Conservation (phyloP, 2,797 vertebrate genomes). For the Adrianichthys oophorus region DNA sequence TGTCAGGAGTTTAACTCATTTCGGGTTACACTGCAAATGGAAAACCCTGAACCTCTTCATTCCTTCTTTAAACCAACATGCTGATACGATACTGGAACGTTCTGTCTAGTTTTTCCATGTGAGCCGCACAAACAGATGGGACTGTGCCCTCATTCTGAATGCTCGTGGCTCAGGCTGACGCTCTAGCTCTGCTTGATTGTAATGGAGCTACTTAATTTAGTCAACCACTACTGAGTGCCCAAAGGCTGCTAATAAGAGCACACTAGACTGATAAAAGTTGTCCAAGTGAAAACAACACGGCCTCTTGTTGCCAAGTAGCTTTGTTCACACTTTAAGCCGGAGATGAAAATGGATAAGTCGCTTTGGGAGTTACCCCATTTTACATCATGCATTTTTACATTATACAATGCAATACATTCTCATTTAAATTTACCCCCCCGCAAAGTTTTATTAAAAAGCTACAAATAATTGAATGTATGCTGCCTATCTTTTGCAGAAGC, state of each 20-base stretch:
- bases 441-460: no score
- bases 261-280: constrained; percentile 31
- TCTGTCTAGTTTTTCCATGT: constrained; percentile 26
- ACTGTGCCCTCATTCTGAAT: constrained; percentile 29
- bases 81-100: constrained; percentile 14
- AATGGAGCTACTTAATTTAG: constrained; percentile 47
- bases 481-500: no score
- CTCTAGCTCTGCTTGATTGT: constrained; percentile 35
- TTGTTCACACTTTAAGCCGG: background rate
- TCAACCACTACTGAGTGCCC: constrained; percentile 42
- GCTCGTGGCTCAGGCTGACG: constrained; percentile 19
- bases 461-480: no score
- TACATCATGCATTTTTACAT: no score
- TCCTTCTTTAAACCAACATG: constrained; percentile 25
- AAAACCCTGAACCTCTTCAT: constrained; percentile 52
- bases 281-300: constrained; percentile 18
- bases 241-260: constrained; percentile 31
- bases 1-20: no score
- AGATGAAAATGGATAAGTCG: background rate
- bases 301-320: no score
- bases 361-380: no score
- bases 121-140: constrained; percentile 40
- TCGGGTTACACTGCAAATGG: constrained; percentile 33
- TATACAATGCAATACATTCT: no score
- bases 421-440: no score